Base-by-base conservation (phyloP, 2,888 invertebrate genomes). In the Falcaria lacertinaria region DNA sequence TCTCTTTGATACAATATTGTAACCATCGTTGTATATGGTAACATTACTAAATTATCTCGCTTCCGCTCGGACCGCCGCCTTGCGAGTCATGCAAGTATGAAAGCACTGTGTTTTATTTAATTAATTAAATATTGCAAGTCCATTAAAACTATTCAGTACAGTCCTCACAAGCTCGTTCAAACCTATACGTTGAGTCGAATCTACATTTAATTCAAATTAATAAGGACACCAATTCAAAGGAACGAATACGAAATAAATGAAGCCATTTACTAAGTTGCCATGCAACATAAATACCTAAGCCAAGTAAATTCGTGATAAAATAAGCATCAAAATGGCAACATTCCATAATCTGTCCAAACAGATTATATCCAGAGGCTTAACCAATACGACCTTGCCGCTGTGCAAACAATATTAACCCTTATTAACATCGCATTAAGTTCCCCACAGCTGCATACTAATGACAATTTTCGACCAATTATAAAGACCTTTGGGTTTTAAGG, bases 301-400 rank as follows among this genome's bases (percentile, higher is more conserved):
- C 57, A 62, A 62, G 60, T 55, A 60, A 62, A 71, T 66, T 61
- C 60, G 59, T 60, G 57, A 67, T 46, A 52, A 57, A 72, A 76
- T 66, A 70, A 74, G 69, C 75, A 74, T 68, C 63, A 68, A 66
- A 69, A 64, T 61, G 56, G 64, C 58, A 66, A 69, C 69, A 72
- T 72, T 73, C 69, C 69, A 63, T 79, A 81, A 80, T 77, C 79
- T 76, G 63, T 56, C 64, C 66, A 69, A 70, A 69, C 69, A 70
- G 70, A 75, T 74, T 74, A 72, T 72, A 74, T 73, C 72, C 60
- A 50, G 50, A 54, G 47, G 55, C 48, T 60, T 64, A 63, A 64
- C 56, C 63, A 57, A 52, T 52, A 53, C 64, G 60, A 56, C 49
- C 43, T 39, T 36, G 47, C 43, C 22, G 34, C 14, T 40, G 44